Conservation (phyloP, 2,797 vertebrate species). For the Liasis olivaceus region DNA sequence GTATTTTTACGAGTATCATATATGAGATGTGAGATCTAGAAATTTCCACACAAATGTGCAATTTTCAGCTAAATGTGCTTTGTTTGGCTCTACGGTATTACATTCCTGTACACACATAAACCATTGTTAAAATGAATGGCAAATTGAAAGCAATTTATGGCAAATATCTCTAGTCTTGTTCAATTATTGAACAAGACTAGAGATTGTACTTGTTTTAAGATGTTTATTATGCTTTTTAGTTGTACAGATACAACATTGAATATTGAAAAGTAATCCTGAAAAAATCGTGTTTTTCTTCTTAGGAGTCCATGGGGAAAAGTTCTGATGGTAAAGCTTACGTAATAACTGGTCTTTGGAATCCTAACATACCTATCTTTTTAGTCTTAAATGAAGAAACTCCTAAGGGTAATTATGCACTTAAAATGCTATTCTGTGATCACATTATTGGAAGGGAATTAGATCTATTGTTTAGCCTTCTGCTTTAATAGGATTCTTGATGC, state of each 20-base stretch:
- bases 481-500: neutral
- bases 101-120: neutral
- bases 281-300: slow-evolving; percentile 25
- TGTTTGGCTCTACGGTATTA: neutral
- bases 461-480: neutral
- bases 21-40: neutral
- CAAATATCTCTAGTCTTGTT: neutral
- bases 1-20: neutral
- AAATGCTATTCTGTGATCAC: slow-evolving; percentile 35
- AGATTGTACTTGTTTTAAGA: neutral
- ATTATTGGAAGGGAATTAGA: neutral
- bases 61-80: neutral
- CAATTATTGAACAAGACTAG: neutral
- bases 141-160: neutral
- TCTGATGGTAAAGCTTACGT: slow-evolving; percentile 91
- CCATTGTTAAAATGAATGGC: neutral
- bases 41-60: neutral
- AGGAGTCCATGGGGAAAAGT: slow-evolving; percentile 98
- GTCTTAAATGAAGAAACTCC: slow-evolving; percentile 94
- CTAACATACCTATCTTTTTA: slow-evolving; percentile 87
- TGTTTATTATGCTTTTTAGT: neutral
- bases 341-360: slow-evolving; percentile 96
- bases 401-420: slow-evolving; percentile 83
- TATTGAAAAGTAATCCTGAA: slow-evolving; percentile 3
- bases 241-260: neutral